Evolutionary conservation across 2,113 vertebrate species (phyloP).

Genomic region (Mionectes macconnelli): DNA sequence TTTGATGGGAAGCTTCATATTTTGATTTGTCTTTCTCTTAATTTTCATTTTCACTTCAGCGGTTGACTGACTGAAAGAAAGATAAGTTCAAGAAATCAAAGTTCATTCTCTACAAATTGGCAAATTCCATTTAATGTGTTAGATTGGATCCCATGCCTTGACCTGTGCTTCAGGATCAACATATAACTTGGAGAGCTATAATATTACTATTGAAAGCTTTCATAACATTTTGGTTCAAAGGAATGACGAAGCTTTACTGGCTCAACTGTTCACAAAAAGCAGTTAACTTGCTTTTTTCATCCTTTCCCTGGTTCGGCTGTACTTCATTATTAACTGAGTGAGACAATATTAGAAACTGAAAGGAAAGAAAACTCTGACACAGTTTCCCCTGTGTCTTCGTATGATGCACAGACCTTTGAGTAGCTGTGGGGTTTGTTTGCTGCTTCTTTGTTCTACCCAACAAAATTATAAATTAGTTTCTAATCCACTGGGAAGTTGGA

Average conservation of each 20-base stretch:
- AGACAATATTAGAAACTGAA: not conserved
- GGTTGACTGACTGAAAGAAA: not conserved
- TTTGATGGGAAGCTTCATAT: accelerated
- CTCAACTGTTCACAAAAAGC: not conserved
- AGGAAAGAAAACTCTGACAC: not conserved
- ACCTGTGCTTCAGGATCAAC: not conserved
- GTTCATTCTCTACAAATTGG: not conserved
- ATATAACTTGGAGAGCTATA: not conserved
- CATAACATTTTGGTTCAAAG: not conserved
- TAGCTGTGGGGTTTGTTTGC: not conserved
- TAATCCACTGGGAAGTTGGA: not conserved
- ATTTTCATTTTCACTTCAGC: not conserved
- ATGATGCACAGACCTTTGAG: not conserved
- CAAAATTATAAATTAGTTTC: conserved; percentile 30
- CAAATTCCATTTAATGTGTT: not conserved
- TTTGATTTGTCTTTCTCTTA: not conserved
- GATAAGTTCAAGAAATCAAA: not conserved
- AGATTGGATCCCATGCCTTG: not conserved
- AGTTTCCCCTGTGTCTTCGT: not conserved
- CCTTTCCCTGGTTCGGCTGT: not conserved
- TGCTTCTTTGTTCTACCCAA: conserved; percentile 8
- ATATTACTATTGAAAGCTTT: not conserved
- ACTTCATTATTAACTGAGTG: not conserved
- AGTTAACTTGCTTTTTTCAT: not conserved
- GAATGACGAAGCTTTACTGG: not conserved